These are phyloP conservation scores for Bombylius major DNA, from an alignment of 2,888 invertebrate genomes.

Conservation along the genomic window DNA sequence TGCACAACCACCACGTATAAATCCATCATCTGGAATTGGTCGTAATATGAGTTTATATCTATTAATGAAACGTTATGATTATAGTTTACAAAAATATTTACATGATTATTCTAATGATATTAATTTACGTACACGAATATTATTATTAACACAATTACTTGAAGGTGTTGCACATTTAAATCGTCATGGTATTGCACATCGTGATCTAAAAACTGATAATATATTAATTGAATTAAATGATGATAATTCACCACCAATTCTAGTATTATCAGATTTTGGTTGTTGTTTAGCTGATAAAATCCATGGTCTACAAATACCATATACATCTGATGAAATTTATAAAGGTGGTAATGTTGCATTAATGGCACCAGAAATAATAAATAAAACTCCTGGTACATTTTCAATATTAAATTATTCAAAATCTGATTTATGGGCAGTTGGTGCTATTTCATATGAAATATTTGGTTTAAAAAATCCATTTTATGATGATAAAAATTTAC, in stretches of 20 bases:
- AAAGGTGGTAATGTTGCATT: conserved; percentile 70
- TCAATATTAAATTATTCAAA: conserved; percentile 60
- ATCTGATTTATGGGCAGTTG: conserved; percentile 78
- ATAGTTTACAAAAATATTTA: conserved; percentile 42
- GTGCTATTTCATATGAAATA: conserved; percentile 73
- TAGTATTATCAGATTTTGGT: conserved; percentile 80
- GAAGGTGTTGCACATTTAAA: conserved; percentile 68
- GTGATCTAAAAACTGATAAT: conserved; percentile 76
- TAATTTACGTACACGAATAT: conserved; percentile 44
- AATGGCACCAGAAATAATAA: conserved; percentile 75
- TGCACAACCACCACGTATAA: conserved; percentile 61
- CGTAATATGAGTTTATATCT: conserved; percentile 78
- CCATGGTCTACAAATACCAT: conserved; percentile 50
- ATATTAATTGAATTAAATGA: conserved; percentile 55
- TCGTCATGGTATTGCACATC: conserved; percentile 58
- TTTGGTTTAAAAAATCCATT: conserved; percentile 68
- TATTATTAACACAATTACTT: conserved; percentile 62
- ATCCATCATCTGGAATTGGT: conserved; percentile 62
- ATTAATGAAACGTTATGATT: conserved; percentile 69
- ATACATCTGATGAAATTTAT: conserved; percentile 53
- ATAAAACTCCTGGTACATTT: conserved; percentile 56
- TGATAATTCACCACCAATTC: conserved; percentile 47
- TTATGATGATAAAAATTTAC: conserved; percentile 31
- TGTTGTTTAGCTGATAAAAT: conserved; percentile 63
- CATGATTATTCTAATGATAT: conserved; percentile 18